A percentile compares a stretch with the other conserved stretches of the same genome.
phyloP scores from a whole-genome alignment of 2,888 invertebrate genomes.

The Phengaris alcon region DNA sequence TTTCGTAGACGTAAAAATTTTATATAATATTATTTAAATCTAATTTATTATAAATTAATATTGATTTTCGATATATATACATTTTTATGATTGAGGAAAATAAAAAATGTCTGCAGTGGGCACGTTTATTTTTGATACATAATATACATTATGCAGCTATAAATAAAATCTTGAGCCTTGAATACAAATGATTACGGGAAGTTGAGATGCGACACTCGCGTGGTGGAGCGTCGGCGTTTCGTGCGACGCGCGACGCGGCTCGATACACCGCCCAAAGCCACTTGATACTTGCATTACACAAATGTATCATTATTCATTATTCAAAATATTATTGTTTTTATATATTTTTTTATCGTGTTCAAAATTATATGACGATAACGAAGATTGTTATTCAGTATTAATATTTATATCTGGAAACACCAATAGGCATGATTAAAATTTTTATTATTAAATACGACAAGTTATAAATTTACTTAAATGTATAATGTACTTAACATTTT shows the following conservation, averaged over 20 bases:
- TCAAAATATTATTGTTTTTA: not conserved
- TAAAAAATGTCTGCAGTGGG: too few species aligned
- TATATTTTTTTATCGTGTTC: not conserved
- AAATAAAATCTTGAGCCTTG: not conserved
- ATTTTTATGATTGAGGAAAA: too few species aligned
- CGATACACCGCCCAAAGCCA: constrained; percentile 43
- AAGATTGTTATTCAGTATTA: not conserved
- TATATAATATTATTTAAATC: too few species aligned
- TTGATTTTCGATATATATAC: too few species aligned
- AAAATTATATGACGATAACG: not conserved
- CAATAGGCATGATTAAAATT: too few species aligned
- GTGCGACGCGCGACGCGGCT: constrained; percentile 69
- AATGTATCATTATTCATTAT: constrained; percentile 35
- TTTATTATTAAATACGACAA: too few species aligned
- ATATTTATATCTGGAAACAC: too few species aligned
- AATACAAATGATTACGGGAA: constrained; percentile 19
- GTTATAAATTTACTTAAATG: too few species aligned
- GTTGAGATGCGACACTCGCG: constrained; percentile 42
- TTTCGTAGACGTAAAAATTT: too few species aligned
- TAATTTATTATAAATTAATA: too few species aligned
- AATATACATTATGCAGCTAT: not conserved
- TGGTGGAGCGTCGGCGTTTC: constrained; percentile 56
- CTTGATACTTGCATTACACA: constrained; percentile 52
- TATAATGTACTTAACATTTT: too few species aligned
- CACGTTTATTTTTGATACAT: too few species aligned